Evolutionary conservation across 1,140 invertebrate genomes (phyloP), one percentile per base, ranked within the genome.

Genomic region (Drosophila sulfurigaster): DNA sequence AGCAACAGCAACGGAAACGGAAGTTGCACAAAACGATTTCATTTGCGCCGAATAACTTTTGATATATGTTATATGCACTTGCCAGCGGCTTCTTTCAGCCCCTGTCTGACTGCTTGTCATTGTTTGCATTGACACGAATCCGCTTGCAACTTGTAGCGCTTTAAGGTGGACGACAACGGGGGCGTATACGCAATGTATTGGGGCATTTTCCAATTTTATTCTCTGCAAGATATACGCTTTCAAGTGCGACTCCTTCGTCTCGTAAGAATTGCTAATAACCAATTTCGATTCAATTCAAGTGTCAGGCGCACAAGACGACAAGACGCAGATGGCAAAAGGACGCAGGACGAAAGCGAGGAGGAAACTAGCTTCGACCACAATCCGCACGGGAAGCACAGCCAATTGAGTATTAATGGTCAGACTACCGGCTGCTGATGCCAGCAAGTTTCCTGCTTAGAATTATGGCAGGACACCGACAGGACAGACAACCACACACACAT

Each of bases 261-360:
- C 69, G 78, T 71, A 80, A 81, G 85, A 89, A 89, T 89, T 89
- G 85, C 85, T 89, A 89, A 89, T 89, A 89, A 89, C 85, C 85
- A 89, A 89, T 89, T 89, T 89, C 85, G 78, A 89, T 89, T 89
- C 85, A 89, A 89, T 89, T 89, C 85, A 89, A 89, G 85, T 89
- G 85, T 89, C 85, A 89, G 85, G 71, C 11, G 74, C 41, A 83
- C 85, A 89, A 89, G 85, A 89, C 81, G 85, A 76, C 86, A 81
- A 25, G 20, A 73, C 83, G 70, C 68, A 78, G 80, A 69, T 78
- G 51, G 51, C 28, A 46, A 43, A 20, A 15, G 43, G 30, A 4
- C n/a, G n/a, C n/a, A n/a, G n/a, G n/a, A n/a, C n/a, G n/a, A n/a
- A 28, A 38, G 2, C n/a, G 8, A 54, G 43, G 28, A n/a, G 52